Evolutionary conservation across 2,888 invertebrate genomes (phyloP).

Genomic region (Osmoderma eremita): DNA sequence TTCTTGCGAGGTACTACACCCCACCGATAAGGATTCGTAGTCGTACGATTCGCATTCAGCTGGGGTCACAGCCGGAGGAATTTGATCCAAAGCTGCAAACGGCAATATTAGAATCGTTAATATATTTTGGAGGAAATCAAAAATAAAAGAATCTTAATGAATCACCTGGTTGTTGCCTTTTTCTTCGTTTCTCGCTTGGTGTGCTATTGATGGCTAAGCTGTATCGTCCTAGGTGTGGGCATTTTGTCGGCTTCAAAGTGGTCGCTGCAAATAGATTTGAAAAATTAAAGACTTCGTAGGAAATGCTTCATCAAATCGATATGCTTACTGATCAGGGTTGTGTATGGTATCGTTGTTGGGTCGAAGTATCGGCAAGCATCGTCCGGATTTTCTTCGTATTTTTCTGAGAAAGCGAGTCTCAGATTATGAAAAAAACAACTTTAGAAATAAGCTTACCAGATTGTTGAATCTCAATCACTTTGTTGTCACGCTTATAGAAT

Average conservation of each 20-base stretch:
- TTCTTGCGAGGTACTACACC: slow-evolving; percentile 69
- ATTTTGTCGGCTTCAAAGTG: slow-evolving; percentile 70
- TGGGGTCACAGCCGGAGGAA: slow-evolving; percentile 41
- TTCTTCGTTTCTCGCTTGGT: slow-evolving; percentile 61
- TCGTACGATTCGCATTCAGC: slow-evolving; percentile 66
- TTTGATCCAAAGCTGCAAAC: slow-evolving; percentile 42
- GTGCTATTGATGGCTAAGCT: slow-evolving; percentile 62
- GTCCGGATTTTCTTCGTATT: slow-evolving; percentile 69
- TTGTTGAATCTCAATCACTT: slow-evolving; percentile 79
- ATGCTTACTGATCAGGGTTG: slow-evolving; percentile 75
- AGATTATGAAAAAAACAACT: slow-evolving; percentile 4
- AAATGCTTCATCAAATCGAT: slow-evolving; percentile 16
- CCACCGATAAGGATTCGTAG: slow-evolving; percentile 70
- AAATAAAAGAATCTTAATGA: background rate
- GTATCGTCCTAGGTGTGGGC: slow-evolving; percentile 77
- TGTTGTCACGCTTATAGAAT: slow-evolving; percentile 75
- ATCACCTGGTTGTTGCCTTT: slow-evolving; percentile 65
- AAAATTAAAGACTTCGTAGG: background rate
- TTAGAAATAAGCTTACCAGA: slow-evolving; percentile 61
- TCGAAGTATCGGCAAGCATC: slow-evolving; percentile 73
- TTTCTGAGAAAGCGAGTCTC: slow-evolving; percentile 49
- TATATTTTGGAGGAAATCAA: too few relatives aligned
- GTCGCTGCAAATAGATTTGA: slow-evolving; percentile 67
- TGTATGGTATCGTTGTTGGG: slow-evolving; percentile 66
- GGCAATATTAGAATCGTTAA: too few relatives aligned